A percentile compares a stretch with the other conserved stretches of the same genome.
Conservation (phyloP, 2,113 vertebrate species). For the Platycercus adscitus region DNA sequence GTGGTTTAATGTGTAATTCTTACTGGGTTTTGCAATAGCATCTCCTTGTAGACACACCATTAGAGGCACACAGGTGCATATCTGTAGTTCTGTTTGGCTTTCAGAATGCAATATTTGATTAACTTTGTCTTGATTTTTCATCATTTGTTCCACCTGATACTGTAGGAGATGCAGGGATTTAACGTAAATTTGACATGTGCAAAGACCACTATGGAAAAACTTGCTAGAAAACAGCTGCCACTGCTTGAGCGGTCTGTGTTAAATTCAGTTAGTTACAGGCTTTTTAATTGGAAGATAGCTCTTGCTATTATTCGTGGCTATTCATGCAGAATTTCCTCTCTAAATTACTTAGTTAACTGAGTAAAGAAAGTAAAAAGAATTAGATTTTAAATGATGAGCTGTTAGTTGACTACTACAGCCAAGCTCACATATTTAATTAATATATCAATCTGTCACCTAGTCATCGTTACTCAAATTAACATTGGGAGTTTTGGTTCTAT, state of each 20-base stretch:
- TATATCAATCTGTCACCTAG: neutral
- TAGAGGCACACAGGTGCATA: neutral
- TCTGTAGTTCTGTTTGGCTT: neutral
- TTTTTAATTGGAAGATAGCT: constrained; percentile 42
- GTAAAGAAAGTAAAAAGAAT: neutral
- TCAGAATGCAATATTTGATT: neutral
- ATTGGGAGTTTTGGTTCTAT: neutral
- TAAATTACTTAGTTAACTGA: neutral
- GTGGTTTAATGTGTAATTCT: neutral
- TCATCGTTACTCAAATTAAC: neutral
- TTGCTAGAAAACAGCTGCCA: neutral
- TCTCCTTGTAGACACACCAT: neutral
- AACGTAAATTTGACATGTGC: neutral
- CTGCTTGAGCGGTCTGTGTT: neutral
- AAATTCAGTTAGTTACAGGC: neutral
- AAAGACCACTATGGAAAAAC: neutral
- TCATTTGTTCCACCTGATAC: neutral
- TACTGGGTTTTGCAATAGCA: neutral
- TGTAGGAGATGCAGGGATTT: neutral
- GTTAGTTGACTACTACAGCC: constrained; percentile 9
- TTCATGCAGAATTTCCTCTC: constrained; percentile 9
- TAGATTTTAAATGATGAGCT: neutral
- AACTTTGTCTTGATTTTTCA: neutral
- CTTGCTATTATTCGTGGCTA: neutral
- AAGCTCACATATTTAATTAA: constrained; percentile 15